Base-by-base conservation (phyloP, 2,888 invertebrate genomes). In the Rotaria magnacalcarata region DNA sequence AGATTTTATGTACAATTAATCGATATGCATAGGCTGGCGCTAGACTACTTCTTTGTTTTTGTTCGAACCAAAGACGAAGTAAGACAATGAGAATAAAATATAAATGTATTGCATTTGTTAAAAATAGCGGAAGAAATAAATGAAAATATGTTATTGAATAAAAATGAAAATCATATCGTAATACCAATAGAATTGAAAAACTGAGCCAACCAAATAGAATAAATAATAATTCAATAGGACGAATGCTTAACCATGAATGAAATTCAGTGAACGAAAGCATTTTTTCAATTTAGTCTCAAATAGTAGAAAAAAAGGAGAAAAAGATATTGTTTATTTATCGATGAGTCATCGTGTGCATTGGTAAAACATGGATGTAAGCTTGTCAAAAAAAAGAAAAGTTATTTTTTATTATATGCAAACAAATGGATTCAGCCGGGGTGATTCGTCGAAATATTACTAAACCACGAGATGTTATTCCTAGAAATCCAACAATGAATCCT, bases 181-280 rank as follows among this genome's bases (percentile, higher is more conserved):
- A 43, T 16, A 75, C 75, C 1, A 75, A 5, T 75, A 75, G n/a
- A 75, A 75, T 47, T 75, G 75, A 24, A 43, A 75, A 75, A 0
- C 43, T 41, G 6, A 75, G 43, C 75, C 75, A 75, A 10, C 75
- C 47, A 43, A 43, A 10, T 43, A 75, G 75, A 47, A 47, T 43
- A 43, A 75, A 75, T 75, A 75, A n/a, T 21, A 75, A 47, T 75
- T 75, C 75, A 75, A 75, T 75, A 14, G 75, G 75, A 75, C 75
- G 75, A 75, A 75, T 41, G 7, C 43, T 43, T 24, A 75, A 11
- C 75, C 75, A 75, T 10, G 47, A 75, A 75, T 75, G 11, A 75
- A 75, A 43, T 75, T 75, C 75, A 7, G 41, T 47, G 16, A 75
- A 43, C 19, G 75, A 75, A 43, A 75, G 41, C 75, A 75, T 75